Conservation (phyloP, 2,113 vertebrate species). For the Melospiza georgiana region DNA sequence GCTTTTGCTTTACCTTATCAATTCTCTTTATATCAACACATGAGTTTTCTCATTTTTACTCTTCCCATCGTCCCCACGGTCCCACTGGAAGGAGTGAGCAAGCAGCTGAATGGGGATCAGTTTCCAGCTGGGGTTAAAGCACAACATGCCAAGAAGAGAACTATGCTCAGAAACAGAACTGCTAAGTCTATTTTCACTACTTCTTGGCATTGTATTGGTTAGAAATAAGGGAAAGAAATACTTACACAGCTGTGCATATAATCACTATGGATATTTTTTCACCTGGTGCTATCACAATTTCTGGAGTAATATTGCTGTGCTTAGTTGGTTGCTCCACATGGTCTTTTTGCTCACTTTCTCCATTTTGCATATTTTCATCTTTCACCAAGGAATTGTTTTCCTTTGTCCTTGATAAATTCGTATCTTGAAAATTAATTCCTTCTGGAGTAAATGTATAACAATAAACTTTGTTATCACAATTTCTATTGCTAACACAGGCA, state of each 20-base stretch:
- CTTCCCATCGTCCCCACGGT: fast-evolving
- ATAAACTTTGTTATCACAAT: neutral
- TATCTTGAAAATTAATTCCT: neutral
- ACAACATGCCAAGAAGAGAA: neutral
- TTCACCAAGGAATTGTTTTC: neutral
- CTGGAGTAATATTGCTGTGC: neutral
- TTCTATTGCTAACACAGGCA: neutral
- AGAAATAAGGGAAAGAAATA: neutral
- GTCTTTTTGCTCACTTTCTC: neutral
- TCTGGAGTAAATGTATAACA: neutral
- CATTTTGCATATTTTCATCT: neutral
- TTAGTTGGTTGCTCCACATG: neutral
- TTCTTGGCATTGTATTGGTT: neutral
- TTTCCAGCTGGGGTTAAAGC: neutral
- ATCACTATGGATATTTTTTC: constrained; percentile 72
- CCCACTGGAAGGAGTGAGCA: fast-evolving
- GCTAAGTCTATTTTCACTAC: neutral
- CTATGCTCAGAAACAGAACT: neutral
- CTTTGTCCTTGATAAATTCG: neutral
- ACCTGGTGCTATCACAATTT: constrained; percentile 76
- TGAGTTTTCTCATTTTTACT: neutral
- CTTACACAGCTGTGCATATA: constrained; percentile 77
- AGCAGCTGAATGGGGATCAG: neutral
- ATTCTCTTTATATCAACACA: neutral
- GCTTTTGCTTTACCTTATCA: neutral